Evolutionary conservation across 2,888 invertebrate species (phyloP), one percentile per base, ranked within the genome.

Genomic region (Timandra comae): DNA sequence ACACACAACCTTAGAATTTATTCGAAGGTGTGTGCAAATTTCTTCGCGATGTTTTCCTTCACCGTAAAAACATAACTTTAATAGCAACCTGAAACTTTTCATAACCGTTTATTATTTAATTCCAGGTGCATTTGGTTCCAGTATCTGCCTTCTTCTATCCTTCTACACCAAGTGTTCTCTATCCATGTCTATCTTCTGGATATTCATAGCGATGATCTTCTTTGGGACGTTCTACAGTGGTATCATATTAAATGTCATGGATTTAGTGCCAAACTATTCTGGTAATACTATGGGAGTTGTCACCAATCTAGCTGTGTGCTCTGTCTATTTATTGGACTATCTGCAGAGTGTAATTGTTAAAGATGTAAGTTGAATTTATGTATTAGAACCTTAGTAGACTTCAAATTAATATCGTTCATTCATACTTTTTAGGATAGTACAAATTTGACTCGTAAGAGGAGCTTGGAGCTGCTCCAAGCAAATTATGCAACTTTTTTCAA

Each of bases 201-300:
- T 87, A 50, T 85, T 86, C 13, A 39, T 86, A 13, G 77, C 65
- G 25, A 75, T 87, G 81, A 77, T 76, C 19, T 70, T 85, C 13
- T 87, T 88, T 84, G 89, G 88, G 1, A 78, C 87, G 9, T 89
- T 85, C 50, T 89, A 88, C 56, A 84, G 88, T 33, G 85, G 85
- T 11, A 73, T 87, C 66, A 81, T 87, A 51, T 82, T 87, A 4
- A 87, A 86, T 47, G 74, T 80, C 1, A 55, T 87, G 22, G 87
- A 88, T 52, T 55, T 87, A 12, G 72, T 82, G 12, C 81, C 85
- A 1, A 87, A 87, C 49, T 87, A 72, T 50, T 80, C 87, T 1
- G 87, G 86, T 3, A 77, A 80, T 1, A 50, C 84, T 9, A 87
- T 87, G 77, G 87, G 85, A 0, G 13, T 38, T 1, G 27, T 35